Evolutionary conservation across 2,113 vertebrate species (phyloP).

Genomic region (Chaetura pelagica): DNA sequence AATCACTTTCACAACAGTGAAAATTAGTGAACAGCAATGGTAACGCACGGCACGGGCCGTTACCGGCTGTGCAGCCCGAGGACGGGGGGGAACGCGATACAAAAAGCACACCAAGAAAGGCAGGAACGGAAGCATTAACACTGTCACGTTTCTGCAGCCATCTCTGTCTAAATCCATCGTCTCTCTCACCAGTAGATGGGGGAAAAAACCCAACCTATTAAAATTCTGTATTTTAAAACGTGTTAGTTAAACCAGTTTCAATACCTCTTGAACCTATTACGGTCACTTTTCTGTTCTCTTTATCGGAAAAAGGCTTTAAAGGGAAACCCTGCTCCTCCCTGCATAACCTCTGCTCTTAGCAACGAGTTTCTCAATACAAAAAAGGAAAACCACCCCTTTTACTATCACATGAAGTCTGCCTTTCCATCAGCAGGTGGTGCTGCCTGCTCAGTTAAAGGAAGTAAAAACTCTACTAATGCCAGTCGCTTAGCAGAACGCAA

Average conservation of each 20-base stretch:
- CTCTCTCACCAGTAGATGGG: background rate
- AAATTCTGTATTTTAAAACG: background rate
- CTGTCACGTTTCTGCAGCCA: background rate
- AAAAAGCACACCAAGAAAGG: slow-evolving; percentile 39
- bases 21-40: slow-evolving; percentile 74
- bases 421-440: slow-evolving; percentile 31
- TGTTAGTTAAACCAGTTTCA: background rate
- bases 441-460: background rate
- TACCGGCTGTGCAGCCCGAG: slow-evolving; percentile 31
- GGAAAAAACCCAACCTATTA: background rate
- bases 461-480: background rate
- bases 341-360: background rate
- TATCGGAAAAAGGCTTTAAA: background rate
- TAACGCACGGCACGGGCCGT: slow-evolving; percentile 37
- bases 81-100: background rate
- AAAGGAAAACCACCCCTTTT: background rate
- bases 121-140: background rate
- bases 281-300: background rate
- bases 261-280: background rate
- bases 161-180: background rate
- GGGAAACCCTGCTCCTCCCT: background rate
- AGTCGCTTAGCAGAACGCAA: rapidly evolving
- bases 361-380: background rate
- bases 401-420: background rate
- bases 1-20: slow-evolving; percentile 84